A percentile compares a stretch with the other conserved stretches of the same genome.
These are phyloP conservation scores for Artibeus lituratus DNA, from an alignment of 2,797 vertebrate genomes.

Conservation along the genomic window DNA sequence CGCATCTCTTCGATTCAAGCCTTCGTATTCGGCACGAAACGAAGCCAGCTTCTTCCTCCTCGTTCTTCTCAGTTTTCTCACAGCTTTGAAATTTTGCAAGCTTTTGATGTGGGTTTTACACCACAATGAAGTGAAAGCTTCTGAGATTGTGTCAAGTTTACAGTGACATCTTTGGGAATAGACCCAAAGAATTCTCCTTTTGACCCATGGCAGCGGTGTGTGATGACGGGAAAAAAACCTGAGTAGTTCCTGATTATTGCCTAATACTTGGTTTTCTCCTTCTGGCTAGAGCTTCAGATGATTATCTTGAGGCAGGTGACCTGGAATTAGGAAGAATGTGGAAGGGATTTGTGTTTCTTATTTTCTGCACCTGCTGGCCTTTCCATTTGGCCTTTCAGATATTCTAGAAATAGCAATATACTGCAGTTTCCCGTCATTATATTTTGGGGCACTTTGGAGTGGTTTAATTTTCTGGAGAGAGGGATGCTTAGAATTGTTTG, in stretches of 20 bases:
- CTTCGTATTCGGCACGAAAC: not conserved
- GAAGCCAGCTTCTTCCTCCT: slow-evolving; percentile 15
- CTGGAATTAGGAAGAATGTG: not conserved
- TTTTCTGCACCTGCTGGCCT: not conserved
- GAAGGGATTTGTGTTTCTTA: not conserved
- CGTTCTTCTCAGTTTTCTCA: not conserved
- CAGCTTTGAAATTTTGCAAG: slow-evolving; percentile 1
- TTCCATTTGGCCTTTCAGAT: not conserved
- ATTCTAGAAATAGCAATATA: not conserved
- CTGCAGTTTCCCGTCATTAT: not conserved
- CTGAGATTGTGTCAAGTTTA: not conserved
- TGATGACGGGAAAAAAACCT: not conserved
- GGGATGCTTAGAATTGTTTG: not conserved
- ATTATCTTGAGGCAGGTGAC: not conserved
- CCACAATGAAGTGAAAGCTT: not conserved
- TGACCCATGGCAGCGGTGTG: not conserved
- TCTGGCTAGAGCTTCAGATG: not conserved
- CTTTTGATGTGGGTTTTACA: slow-evolving; percentile 31
- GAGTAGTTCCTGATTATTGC: not conserved
- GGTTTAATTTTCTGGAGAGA: not conserved
- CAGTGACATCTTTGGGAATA: slow-evolving; percentile 21
- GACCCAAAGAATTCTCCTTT: not conserved
- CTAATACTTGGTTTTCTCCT: not conserved
- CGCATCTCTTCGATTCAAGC: not conserved
- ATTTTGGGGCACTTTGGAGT: not conserved